Conservation (phyloP, 2,888 invertebrate species). For the Parnassius glacialis region DNA sequence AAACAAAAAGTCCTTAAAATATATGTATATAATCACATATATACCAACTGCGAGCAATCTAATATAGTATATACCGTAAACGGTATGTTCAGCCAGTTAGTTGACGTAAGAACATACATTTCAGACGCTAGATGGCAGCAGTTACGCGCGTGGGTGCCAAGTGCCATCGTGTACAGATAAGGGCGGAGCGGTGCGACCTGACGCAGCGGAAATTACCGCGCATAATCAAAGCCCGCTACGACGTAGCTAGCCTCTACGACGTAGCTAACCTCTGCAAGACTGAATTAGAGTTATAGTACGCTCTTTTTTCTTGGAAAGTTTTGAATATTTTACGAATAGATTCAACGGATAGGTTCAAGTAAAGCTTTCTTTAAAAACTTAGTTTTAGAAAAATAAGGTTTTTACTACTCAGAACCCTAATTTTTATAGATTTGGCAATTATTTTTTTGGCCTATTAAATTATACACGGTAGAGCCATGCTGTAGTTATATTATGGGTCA, state of each 20-base stretch:
- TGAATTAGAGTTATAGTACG: neutral
- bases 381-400: too few species aligned
- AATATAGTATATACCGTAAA: neutral
- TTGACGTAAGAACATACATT: conserved; percentile 13
- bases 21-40: neutral
- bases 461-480: too few species aligned
- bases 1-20: neutral
- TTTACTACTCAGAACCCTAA: too few species aligned
- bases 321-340: too few species aligned
- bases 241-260: conserved; percentile 20
- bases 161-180: conserved; percentile 25
- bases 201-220: conserved; percentile 31
- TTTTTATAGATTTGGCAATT: too few species aligned
- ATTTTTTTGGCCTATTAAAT: too few species aligned
- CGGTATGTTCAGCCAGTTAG: conserved; percentile 4
- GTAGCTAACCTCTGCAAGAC: neutral
- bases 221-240: conserved; percentile 26
- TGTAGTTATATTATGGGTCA: too few species aligned
- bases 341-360: too few species aligned
- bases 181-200: conserved; percentile 38
- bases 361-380: too few species aligned
- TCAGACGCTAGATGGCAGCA: conserved; percentile 17
- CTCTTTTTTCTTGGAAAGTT: neutral
- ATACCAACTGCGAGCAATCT: neutral
- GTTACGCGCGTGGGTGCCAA: conserved; percentile 24